phyloP scores from a whole-genome alignment of 2,888 invertebrate species.

The Ormyrus thymus region DNA sequence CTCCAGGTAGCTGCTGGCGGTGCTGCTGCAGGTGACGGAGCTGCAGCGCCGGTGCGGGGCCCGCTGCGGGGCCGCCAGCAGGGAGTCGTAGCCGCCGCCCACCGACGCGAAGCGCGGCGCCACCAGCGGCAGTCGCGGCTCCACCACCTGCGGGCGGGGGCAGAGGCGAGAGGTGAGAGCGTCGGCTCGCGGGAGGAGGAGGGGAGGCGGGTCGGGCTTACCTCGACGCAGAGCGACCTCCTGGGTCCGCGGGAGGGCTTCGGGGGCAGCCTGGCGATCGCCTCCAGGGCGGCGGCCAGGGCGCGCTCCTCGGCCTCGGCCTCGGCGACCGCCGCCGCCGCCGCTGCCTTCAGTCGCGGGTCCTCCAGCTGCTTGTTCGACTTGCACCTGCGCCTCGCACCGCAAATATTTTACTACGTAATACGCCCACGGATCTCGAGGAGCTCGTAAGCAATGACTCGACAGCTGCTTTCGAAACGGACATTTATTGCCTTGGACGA shows the following conservation, averaged over 20 bases:
- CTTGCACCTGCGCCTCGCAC: constrained; percentile 72
- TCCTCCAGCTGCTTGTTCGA: constrained; percentile 77
- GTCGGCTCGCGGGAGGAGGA: too few species aligned
- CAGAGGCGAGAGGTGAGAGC: too few species aligned
- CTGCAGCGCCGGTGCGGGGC: constrained; percentile 80
- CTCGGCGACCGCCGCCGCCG: constrained; percentile 85
- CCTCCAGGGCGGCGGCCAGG: constrained; percentile 84
- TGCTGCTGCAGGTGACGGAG: constrained; percentile 90
- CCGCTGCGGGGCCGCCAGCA: constrained; percentile 81
- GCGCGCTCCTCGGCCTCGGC: constrained; percentile 84
- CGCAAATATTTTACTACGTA: too few species aligned
- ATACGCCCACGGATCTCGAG: too few species aligned
- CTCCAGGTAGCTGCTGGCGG: constrained; percentile 89
- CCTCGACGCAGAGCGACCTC: constrained; percentile 83
- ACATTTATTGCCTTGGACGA: too few species aligned
- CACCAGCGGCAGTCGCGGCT: constrained; percentile 42
- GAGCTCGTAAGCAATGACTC: too few species aligned
- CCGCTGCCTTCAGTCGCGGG: constrained; percentile 84
- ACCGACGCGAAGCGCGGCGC: constrained; percentile 78
- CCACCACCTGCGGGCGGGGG: background rate
- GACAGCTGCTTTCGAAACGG: too few species aligned
- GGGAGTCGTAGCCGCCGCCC: constrained; percentile 82
- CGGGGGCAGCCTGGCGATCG: constrained; percentile 76
- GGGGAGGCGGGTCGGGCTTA: constrained; percentile 59
- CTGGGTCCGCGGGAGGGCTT: constrained; percentile 76